Evolutionary conservation across 2,888 invertebrate genomes (phyloP), one percentile per base, ranked within the genome.

Genomic region (Scelioninae gen. 1): DNA sequence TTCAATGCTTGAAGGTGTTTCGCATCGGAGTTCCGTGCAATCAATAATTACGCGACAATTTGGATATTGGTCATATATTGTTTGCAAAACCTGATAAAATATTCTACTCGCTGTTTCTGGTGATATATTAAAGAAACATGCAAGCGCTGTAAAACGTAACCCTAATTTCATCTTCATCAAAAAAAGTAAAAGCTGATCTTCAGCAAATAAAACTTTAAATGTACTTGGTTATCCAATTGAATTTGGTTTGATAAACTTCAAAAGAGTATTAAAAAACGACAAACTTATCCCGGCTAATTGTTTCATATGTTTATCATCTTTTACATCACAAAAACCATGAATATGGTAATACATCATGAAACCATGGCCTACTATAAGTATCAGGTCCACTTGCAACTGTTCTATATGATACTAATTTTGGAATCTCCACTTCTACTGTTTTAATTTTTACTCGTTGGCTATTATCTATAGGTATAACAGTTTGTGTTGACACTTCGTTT

Each of bases 101-200:
- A 85, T 84, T 75, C 34, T 82, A 3, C 63, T 63, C 0, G 32
- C 31, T 34, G 63, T 63, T 49, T 16, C 15, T 38, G 9, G 3
- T 16, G 16, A 4, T 13, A 66, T 51, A 40, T 55, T 13, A 43
- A 86, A 86, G 1, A 86, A 32, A 23, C 66, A 65, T 8, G 78
- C 68, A 8, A 85, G 16, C 13, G 72, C 80, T 16, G 75, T 45
- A 43, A 84, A 84, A 6, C 69, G 45, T 8, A 85, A 11, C 0
- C 85, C 85, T 1, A 80, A 65, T 63, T 83, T 84, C 56, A 84
- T 69, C 51, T 83, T 84, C 65, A 84, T 76, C 11, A 84, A 23
- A 13, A 82, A 85, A 0, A 85, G 15, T 0, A 85, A 49, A 10
- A 83, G 34, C 13, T 81, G 32, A 23, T 84, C 13, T 66, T 84